Conservation (phyloP, 37 sponge, comb jelly and placozoan species). For the Aplysina aerophoba region DNA sequence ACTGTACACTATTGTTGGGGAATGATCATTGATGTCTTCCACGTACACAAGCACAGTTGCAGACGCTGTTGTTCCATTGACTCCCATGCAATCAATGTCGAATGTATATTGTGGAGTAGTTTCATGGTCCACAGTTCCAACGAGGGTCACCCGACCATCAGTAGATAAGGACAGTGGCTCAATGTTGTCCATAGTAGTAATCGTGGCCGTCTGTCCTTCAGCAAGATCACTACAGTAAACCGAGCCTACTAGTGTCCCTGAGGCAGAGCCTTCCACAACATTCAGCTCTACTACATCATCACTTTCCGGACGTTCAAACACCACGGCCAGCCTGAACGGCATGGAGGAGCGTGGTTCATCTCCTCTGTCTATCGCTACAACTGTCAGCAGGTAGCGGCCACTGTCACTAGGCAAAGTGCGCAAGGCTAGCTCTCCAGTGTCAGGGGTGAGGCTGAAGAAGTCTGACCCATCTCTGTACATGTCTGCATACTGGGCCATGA, state of each 20-base stretch:
- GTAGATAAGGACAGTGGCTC: neutral
- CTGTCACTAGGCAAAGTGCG: neutral
- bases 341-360: neutral
- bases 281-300: neutral
- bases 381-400: neutral
- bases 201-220: neutral
- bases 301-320: neutral
- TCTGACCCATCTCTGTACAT: neutral
- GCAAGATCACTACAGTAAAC: neutral
- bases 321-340: neutral
- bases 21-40: neutral
- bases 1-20: neutral
- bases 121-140: neutral
- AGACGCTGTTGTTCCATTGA: neutral
- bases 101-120: neutral
- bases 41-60: neutral
- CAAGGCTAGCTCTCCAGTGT: neutral
- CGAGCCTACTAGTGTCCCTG: neutral
- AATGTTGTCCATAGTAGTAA: neutral
- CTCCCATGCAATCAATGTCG: neutral
- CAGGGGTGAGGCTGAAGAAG: neutral
- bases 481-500: neutral
- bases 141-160: neutral
- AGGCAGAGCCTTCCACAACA: neutral
- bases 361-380: slow-evolving; percentile 1